Evolutionary conservation across 2,797 vertebrate species (phyloP), one percentile per base, ranked within the genome.

Genomic region (Anabas testudineus): DNA sequence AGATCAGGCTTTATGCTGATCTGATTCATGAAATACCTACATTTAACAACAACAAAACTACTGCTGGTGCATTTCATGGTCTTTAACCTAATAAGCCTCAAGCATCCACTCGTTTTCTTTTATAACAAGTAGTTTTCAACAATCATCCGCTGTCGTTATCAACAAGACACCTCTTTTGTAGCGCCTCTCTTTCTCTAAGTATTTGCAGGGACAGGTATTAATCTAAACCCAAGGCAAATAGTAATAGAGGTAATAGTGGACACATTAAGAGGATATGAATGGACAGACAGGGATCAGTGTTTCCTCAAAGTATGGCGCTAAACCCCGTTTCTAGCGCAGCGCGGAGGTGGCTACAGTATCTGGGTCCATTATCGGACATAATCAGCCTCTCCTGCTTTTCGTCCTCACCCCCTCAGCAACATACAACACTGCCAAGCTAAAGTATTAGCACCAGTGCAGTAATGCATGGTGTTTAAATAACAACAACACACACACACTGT

Each of bases 361-460:
- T 60, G 39, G 3, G 15, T 70, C 81, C 83, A 81, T 83, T 87
- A 52, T 86, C 82, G 77, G 77, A 85, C 83, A 72, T 15, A 1
- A 10, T 3, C 30, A 7, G 46, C 32, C 10, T 37, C 67, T 14
- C 2, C 1, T 16, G 32, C 8, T 45, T 59, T 12, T 37, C 7
- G 1, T 34, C 24, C 15, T n/a, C 0, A 32, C n/a, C 34, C 34
- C 16, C 13, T n/a, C 9, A 21, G 8, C 2, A 3, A 26, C 53
- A 54, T 3, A 15, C 10, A 8, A 42, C 22, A 32, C 22, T 9
- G n/a, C 3, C 26, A 30, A 7, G 6, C 7, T 1, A 48, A 10
- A 5, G 15, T 6, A 12, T 19, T 15, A 9, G 0, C 9, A 22
- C 15, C 13, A 13, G 3, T 42, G 10, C 7, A 4, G 19, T 2